Evolutionary conservation across 2,113 vertebrate genomes (phyloP), one percentile per base, ranked within the genome.

Genomic region (Ascaphus truei): DNA sequence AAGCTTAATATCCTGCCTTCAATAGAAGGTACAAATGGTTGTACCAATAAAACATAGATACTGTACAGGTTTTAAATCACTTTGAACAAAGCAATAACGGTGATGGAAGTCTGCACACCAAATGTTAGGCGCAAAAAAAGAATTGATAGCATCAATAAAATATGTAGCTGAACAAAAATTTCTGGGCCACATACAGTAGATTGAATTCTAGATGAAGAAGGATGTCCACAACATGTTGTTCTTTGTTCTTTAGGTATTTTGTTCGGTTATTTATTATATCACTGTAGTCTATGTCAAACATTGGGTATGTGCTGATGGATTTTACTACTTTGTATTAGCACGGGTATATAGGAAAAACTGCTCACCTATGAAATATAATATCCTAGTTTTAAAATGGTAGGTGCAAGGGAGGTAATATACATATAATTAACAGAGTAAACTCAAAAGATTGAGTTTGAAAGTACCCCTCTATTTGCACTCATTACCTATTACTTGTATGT

Each of bases 1-100:
- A 52, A 11, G 56, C 33, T 39, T 60, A 61, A 71, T 61, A 61
- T 71, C 33, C 61, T 52, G 47, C 67, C 43, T 61, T 61, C 57
- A 52, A 61, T 71, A 71, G 41, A 71, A 71, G 56, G 56, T 60
- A 69, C 50, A 60, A 60, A 60, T 60, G 45, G 25, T 8, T 26
- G 23, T 15, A 39, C 33, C 57, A 60, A 71, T 71, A 71, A 69
- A 71, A 60, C 67, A 71, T 52, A 48, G 67, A 71, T 29, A 36
- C 18, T 52, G 11, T 61, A 50, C 43, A 52, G 57, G 67, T 41
- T 47, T 71, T 71, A 71, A 71, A 71, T 71, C 67, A 71, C 26
- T 27, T 61, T 51, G 57, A 71, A 61, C 57, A 52, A 71, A 61
- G 67, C 67, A 61, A 71, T 71, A 61, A 71, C 60, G 45, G 67